Evolutionary conservation across 2,113 vertebrate species (phyloP), one percentile per base, ranked within the genome.

Genomic region (Pomatostomus ruficeps): DNA sequence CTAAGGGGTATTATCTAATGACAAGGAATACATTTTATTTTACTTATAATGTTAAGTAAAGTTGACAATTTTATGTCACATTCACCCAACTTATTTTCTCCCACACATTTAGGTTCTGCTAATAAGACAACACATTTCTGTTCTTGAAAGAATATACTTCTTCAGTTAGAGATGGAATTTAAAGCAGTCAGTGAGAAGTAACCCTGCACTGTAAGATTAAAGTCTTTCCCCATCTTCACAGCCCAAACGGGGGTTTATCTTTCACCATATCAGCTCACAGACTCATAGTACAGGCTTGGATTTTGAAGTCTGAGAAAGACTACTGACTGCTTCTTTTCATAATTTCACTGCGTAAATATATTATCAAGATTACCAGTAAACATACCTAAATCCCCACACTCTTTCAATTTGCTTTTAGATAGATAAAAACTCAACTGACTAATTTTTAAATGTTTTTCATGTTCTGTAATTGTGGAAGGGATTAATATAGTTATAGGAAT

Each of bases 351-450:
- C 3, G 49, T 48, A 18, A 35, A 66, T 1, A 3, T 58, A 54
- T 17, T 33, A 51, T 52, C 17, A 58, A 7, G 11, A 57, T 71
- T 62, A 52, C 11, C 15, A 36, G 7, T 20, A 19, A 74, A n/a
- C 2, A 35, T 25, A 45, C 3, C 35, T 29, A 54, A 67, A 33
- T 0, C 0, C 9, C 2, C 9, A 24, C 17, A 25, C 1, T 42
- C 54, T 36, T 74, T 36, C 15, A 46, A 17, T 63, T 73, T 52
- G 1, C 6, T 68, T 91, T 61, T 59, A 65, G 46, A 43, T n/a
- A 46, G 31, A 31, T 40, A 14, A 75, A 35, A 88, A 67, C 4
- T 58, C 21, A 38, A 2, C 9, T 59, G 26, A 40, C 3, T 31
- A 1, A n/a, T 25, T 79, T 71, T 79, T 7, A 62, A 45, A 85